phyloP scores from a whole-genome alignment of 2,113 vertebrate genomes.

The Eptesicus fuscus region DNA sequence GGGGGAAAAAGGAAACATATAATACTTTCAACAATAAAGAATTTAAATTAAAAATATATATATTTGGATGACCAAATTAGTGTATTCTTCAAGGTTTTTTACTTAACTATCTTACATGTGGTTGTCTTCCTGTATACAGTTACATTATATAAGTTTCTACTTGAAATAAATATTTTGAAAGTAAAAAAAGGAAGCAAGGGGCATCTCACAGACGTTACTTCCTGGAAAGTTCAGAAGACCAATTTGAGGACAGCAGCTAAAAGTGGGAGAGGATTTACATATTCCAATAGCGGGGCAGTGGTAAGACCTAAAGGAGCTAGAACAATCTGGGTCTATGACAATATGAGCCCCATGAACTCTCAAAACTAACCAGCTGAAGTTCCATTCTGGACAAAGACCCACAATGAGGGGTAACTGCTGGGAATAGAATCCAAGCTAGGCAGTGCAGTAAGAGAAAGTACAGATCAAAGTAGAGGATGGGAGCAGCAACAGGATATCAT shows the following conservation, averaged over 20 bases:
- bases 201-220: neutral
- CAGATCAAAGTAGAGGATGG: neutral
- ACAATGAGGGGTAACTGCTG: neutral
- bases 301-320: neutral
- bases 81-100: neutral
- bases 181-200: constrained; percentile 27
- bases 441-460: neutral
- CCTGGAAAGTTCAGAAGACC: neutral
- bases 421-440: neutral
- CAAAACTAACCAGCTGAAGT: neutral
- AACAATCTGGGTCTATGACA: neutral
- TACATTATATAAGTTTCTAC: neutral
- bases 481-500: neutral
- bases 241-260: neutral
- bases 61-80: constrained; percentile 2
- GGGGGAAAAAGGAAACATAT: no score
- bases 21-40: no score
- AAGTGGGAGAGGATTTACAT: neutral
- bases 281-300: neutral
- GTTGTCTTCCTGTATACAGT: neutral
- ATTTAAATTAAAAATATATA: neutral
- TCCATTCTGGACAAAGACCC: neutral
- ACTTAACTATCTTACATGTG: neutral
- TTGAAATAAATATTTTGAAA: constrained; percentile 64
- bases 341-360: neutral